Base-by-base conservation (phyloP, 2,797 vertebrate genomes). In the Macropus fuliginosus region DNA sequence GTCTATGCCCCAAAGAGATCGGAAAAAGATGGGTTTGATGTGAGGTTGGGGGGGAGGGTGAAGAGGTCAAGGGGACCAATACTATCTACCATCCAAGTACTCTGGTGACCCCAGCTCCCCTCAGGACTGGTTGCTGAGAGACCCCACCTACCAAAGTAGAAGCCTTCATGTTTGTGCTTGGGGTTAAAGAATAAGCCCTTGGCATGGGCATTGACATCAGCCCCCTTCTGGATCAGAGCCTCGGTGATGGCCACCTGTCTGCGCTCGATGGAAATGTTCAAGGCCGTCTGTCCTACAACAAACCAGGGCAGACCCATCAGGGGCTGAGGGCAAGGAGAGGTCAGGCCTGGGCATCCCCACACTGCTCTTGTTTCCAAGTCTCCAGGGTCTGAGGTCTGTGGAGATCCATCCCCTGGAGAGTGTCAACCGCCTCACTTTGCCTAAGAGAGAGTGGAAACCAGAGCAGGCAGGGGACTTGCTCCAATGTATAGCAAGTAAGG, bases 181-280 rank as follows among this genome's bases (percentile, higher is more conserved):
- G 99, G 99, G 92, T 98, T 99, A 98, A 99, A 99, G 98, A 99
- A 99, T 94, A 98, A 93, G 0, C 99, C 99, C 96, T 98, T 98
- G 56, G 99, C 98, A 0, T 92, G 98, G 13, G 98, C 98, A 34
- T 99, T 99, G 96, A 99, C 98, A 74, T 99, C 98, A 0, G 99
- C 99, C 14, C 99, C 99, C 1, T 98, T 99, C 4, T 98, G 98
- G 31, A 99, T 99, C 21, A 99, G 98, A 95, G 95, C 96, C 21
- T 98, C 98, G 0, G 99, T 98, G 81, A 99, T 98, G 97, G 99
- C 98, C 11, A 98, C 98, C 31, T 99, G 98, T 59, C 99, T 98
- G 95, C 99, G 98, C 97, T 99, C 99, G 8, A 99, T 99, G 92
- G 99, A 99, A 81, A 99, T 99, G 56, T 99, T 99, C 56, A 99